Base-by-base conservation (phyloP, 2,113 vertebrate species). In the Otocyon megalotis region DNA sequence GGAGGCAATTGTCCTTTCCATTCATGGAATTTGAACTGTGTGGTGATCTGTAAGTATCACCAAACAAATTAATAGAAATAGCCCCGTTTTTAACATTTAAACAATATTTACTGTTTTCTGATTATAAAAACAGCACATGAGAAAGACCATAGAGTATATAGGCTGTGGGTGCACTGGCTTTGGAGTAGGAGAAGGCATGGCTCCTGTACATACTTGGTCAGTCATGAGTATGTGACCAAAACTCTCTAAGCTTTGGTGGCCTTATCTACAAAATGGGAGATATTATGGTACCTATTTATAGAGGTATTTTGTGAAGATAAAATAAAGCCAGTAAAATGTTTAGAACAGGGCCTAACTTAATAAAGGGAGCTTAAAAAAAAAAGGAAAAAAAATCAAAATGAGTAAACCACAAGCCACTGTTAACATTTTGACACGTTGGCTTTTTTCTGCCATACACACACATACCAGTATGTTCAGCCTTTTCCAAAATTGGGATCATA, bases 401-500 rank as follows among this genome's bases (percentile, higher is more conserved):
- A 71, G 24, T 80, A 90, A 85, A 11, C 37, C 67, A 69, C 10
- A 77, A 80, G 69, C 28, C 54, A 92, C 28, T 65, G 35, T 93
- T 95, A 90, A 80, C 50, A 65, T 90, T 90, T 95, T 90, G 53
- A 86, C 82, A 48, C 62, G 13, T 76, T 91, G 26, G 43, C 13
- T 76, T 96, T 94, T 90, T n/a, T 83, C 26, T 82, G 71, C 35
- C 20, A 28, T 54, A 54, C 32, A 10, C 63, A 43, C 17, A 24
- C 3, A 60, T 24, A 62, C 1, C 24, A 20, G 56, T 26, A n/a
- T 62, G 24, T 37, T 22, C 19, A 65, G 54, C 17, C 30, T 48
- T 67, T 81, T 72, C 56, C 26, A 92, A 77, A 90, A 97, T 50
- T 56, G 17, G 11, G 43, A 37, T 77, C 26, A 30, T 65, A 74